These are phyloP conservation scores for Drosophila punjabiensis DNA, from an alignment of 1,140 invertebrate species.

Conservation along the genomic window DNA sequence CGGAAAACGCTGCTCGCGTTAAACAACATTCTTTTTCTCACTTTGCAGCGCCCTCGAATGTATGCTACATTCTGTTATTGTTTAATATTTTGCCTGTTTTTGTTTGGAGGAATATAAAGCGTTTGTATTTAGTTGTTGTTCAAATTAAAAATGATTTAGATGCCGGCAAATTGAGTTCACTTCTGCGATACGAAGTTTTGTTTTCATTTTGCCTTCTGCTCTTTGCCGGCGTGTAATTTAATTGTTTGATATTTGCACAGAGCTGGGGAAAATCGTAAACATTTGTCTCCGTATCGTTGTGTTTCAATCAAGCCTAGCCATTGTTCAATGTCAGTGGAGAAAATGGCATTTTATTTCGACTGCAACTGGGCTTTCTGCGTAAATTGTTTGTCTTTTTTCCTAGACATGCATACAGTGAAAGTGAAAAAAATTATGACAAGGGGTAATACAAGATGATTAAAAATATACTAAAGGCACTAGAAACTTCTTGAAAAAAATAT, in stretches of 20 bases:
- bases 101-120: conserved; percentile 34
- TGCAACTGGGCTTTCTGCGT: conserved; percentile 43
- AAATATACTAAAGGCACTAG: neutral
- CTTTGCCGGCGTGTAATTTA: conserved; percentile 67
- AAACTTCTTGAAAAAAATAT: neutral
- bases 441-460: neutral
- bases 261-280: neutral
- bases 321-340: conserved; percentile 41
- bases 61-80: conserved; percentile 70
- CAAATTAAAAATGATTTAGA: conserved; percentile 83
- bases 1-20: conserved; percentile 25
- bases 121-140: conserved; percentile 55
- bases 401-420: conserved; percentile 8
- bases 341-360: conserved; percentile 60
- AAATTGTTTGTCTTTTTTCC: conserved; percentile 20
- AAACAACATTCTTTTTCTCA: conserved; percentile 44
- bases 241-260: conserved; percentile 75
- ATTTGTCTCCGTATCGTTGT: conserved; percentile 48
- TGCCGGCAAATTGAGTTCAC: conserved; percentile 81
- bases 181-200: conserved; percentile 46
- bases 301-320: conserved; percentile 62
- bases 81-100: conserved; percentile 52
- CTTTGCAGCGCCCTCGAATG: conserved; percentile 44
- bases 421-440: neutral
- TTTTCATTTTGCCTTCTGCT: conserved; percentile 49